These are phyloP conservation scores for Amphiprion clarkii DNA, from an alignment of 2,797 vertebrate genomes.

Conservation along the genomic window DNA sequence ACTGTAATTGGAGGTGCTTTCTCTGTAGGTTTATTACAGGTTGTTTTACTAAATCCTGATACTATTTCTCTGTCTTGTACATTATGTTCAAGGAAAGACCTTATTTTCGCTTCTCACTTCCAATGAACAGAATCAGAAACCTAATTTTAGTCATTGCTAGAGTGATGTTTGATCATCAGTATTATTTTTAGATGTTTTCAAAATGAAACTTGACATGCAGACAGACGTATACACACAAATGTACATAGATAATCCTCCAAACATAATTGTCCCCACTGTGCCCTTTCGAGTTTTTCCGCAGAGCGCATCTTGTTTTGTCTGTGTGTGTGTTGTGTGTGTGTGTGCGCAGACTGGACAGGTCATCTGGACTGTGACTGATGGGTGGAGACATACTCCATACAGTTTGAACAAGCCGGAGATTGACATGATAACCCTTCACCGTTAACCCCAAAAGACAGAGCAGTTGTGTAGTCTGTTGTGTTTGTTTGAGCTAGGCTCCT, in stretches of 20 bases:
- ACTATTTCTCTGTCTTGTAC: neutral
- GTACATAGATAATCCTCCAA: slow-evolving; percentile 5
- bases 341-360: slow-evolving; percentile 30
- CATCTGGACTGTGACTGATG: slow-evolving; percentile 58
- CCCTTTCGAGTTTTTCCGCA: slow-evolving; percentile 41
- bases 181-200: slow-evolving; percentile 4
- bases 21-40: slow-evolving; percentile 6
- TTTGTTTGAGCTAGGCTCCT: slow-evolving; percentile 42
- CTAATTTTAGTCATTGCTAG: neutral
- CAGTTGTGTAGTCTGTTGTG: slow-evolving; percentile 28
- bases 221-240: slow-evolving; percentile 1
- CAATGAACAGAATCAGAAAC: neutral
- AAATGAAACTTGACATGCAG: neutral
- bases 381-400: slow-evolving; percentile 52
- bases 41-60: slow-evolving; percentile 11
- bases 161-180: slow-evolving; percentile 6
- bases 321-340: slow-evolving; percentile 8
- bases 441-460: slow-evolving; percentile 31
- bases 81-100: neutral
- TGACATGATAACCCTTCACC: slow-evolving; percentile 69
- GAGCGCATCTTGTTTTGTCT: slow-evolving; percentile 8
- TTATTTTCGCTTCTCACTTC: slow-evolving; percentile 36
- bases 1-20: neutral
- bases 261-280: neutral
- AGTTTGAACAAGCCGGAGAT: slow-evolving; percentile 65